Evolutionary conservation across 1,140 invertebrate genomes (phyloP).

Genomic region (Pogonomyrmex barbatus): DNA sequence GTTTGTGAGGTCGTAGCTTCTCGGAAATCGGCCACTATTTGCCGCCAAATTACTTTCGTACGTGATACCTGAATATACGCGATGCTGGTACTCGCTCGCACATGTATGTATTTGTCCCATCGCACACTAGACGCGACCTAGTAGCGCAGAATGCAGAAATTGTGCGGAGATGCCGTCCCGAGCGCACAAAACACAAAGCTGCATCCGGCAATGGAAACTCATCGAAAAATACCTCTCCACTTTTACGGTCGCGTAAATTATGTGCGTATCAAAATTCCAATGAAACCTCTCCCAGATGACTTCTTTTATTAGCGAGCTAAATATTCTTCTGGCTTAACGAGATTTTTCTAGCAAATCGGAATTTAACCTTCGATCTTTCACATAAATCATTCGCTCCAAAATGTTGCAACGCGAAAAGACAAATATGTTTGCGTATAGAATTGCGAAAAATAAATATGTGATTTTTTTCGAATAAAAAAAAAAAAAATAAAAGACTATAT

Average conservation of each 20-base stretch:
- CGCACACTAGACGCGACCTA: neutral
- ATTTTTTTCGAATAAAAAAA: neutral
- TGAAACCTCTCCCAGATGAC: neutral
- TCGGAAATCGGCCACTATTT: conserved; percentile 45
- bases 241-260: conserved; percentile 24
- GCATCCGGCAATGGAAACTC: conserved; percentile 31
- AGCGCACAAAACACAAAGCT: conserved; percentile 42
- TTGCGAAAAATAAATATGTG: neutral
- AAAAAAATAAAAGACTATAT: neutral
- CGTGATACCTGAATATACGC: conserved; percentile 37
- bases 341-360: conserved; percentile 12
- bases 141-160: conserved; percentile 32
- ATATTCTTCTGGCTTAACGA: conserved; percentile 26
- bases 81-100: neutral
- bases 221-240: conserved; percentile 31
- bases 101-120: neutral
- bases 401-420: neutral
- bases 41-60: conserved; percentile 53
- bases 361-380: neutral
- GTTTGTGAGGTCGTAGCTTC: conserved; percentile 40
- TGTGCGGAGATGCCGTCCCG: conserved; percentile 17
- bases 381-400: neutral
- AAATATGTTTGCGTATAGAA: neutral
- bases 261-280: conserved; percentile 5
- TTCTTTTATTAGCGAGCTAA: conserved; percentile 13